Base-by-base conservation (phyloP, 2,888 invertebrate genomes). In the Mythimna lalbum region DNA sequence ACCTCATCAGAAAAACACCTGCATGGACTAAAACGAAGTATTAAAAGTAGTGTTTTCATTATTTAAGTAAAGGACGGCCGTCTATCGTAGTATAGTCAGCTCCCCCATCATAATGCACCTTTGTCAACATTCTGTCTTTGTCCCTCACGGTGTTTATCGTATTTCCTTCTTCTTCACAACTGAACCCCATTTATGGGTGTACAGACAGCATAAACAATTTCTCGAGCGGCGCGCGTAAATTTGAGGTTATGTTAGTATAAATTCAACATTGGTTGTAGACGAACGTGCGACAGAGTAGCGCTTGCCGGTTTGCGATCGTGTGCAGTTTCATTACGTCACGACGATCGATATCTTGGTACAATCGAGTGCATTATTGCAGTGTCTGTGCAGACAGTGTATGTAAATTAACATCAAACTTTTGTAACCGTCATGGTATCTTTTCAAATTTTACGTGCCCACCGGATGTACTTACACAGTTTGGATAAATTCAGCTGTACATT, bases 171-270 rank as follows among this genome's bases (percentile, higher is more conserved):
- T 89, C 74, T 87, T 92, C 90, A 86, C 88, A 89, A 86, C 89
- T 90, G 92, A 92, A 93, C 94, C 94, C 94, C 90, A 94, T 93
- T 92, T 91, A 92, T 91, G 89, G 88, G 86, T 88, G 90, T 90
- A 90, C 92, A 89, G 92, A 90, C 91, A 91, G 93, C 92, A 94
- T 92, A 94, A 94, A 95, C 93, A 93, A 93, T 94, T 91, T 93
- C 93, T 92, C 91, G 90, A 91, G 87, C 93, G 87, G 92, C 91
- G 92, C 92, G 93, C 93, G 93, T 94, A 94, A 93, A 91, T 95
- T 95, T 95, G 92, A 95, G 95, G 95, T 96, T 95, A 95, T 94
- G 93, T 92, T 94, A 96, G 95, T 96, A 93, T 93, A 93, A 93
- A 93, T 91, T 92, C 92, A 88, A 90, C 94, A 88, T 92, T 92